Conservation (phyloP, 2,113 vertebrate species). For the Elachura formosa region DNA sequence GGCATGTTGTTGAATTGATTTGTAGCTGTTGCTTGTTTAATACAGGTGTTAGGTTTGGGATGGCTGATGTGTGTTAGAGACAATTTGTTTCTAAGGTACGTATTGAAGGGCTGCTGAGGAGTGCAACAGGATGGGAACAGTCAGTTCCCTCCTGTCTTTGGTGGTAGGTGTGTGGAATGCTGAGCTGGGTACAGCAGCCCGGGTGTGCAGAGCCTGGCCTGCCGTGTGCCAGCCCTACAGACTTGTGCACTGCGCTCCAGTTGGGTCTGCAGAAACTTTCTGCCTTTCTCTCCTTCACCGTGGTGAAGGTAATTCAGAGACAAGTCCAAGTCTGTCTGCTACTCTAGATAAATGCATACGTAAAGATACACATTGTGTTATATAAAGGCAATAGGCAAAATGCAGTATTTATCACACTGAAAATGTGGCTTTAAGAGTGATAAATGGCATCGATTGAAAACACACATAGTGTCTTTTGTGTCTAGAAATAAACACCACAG, state of each 20-base stretch:
- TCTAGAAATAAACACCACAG: not conserved
- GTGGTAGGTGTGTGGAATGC: not conserved
- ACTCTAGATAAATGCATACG: not conserved
- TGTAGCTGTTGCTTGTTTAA: not conserved
- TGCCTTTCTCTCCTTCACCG: not conserved
- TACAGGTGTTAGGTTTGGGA: not conserved
- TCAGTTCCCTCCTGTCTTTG: not conserved
- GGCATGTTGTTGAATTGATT: not conserved
- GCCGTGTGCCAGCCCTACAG: rapidly evolving
- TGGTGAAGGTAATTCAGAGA: not conserved
- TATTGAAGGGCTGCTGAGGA: not conserved
- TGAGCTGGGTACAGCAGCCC: not conserved
- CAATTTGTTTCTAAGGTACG: not conserved
- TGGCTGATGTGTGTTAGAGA: not conserved
- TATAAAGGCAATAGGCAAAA: not conserved
- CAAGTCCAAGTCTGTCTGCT: not conserved
- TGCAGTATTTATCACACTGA: not conserved
- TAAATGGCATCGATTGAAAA: not conserved
- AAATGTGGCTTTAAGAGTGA: not conserved
- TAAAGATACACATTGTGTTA: not conserved
- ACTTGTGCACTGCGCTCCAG: not conserved
- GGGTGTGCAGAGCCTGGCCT: not conserved
- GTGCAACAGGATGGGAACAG: not conserved
- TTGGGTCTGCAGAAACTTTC: not conserved
- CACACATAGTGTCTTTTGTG: not conserved